These are phyloP conservation scores for Catharus fuscescens DNA, from an alignment of 2,113 vertebrate species.

Conservation along the genomic window DNA sequence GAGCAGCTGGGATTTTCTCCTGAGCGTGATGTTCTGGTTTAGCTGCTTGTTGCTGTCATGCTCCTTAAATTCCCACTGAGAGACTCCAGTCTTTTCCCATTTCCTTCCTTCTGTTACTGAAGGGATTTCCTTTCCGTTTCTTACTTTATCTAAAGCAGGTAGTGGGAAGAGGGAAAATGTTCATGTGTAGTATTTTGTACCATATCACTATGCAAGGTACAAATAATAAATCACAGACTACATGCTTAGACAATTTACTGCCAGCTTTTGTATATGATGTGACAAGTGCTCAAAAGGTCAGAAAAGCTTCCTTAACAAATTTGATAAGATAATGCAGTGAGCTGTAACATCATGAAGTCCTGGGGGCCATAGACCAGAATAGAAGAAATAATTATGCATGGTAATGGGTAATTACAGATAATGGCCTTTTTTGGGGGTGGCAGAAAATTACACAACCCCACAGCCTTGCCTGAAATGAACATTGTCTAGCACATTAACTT, in stretches of 20 bases:
- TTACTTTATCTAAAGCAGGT: not conserved
- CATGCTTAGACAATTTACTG: not conserved
- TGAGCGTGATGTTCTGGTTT: not conserved
- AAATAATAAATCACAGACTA: constrained; percentile 2
- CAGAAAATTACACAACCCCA: constrained; percentile 70
- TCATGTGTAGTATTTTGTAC: not conserved
- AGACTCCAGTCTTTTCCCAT: not conserved
- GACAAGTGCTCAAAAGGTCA: constrained; percentile 59
- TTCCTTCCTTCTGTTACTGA: not conserved
- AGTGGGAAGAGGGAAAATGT: not conserved
- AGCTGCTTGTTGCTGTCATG: not conserved
- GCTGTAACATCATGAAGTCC: constrained; percentile 61
- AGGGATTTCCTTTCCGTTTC: not conserved
- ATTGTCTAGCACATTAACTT: constrained; percentile 80
- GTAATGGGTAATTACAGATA: constrained; percentile 82
- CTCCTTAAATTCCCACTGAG: not conserved
- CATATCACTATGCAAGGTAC: not conserved
- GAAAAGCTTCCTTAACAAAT: constrained; percentile 67
- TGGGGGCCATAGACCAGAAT: constrained; percentile 69
- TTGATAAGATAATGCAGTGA: constrained; percentile 66
- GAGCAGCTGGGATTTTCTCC: not conserved
- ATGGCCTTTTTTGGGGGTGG: constrained; percentile 75
- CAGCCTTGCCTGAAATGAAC: constrained; percentile 68
- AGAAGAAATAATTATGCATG: constrained; percentile 75
- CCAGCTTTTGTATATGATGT: not conserved